Base-by-base conservation (phyloP, 1,140 invertebrate species). In the Fopius arisanus region DNA sequence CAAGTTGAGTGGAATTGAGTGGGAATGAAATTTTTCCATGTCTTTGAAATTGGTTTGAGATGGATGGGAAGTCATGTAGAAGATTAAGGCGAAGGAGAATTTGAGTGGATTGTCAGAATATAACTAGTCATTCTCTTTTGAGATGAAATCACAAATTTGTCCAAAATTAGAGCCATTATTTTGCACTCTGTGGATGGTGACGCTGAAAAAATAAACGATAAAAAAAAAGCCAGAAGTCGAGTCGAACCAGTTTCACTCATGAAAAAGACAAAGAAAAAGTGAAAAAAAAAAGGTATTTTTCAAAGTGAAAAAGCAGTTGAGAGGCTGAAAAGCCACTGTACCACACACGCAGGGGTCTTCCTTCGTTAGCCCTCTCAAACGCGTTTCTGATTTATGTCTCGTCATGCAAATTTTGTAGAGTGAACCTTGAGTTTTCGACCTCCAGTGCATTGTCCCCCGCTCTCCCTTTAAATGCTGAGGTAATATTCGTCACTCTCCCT, bases 341-440 rank as follows among this genome's bases (percentile, higher is more conserved):
- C 7, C 4, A 23, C 63, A 37, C 63, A 66, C 63, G 23, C 63
- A 23, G 48, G 23, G 54, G 21, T 26, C 19, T n/a, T 43, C 41
- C 26, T 29, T 43, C 51, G 10, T 59, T 59, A 59, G 23, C 3
- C 33, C 59, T 62, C 33, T 78, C 74, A 80, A n/a, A 79, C 78
- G 72, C 72, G 21, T 16, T 67, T 48, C 78, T 84, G 83, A 86
- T 84, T 84, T 83, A 84, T 81, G 77, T 69, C 67, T 66, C 66
- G 74, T 54, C 77, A 84, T 83, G 80, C 81, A 83, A 83, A 85
- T 81, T 78, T 81, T 63, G 12, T 59, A 26, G 43, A 51, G 54
- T 28, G 26, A 26, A 29, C 54, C 66, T 33, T 78, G 70, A 71
- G 76, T 80, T 76, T 74, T 31, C 43, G 77, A 80, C 41, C 67